phyloP scores from a whole-genome alignment of 2,797 vertebrate species.

The Lepus townsendii region DNA sequence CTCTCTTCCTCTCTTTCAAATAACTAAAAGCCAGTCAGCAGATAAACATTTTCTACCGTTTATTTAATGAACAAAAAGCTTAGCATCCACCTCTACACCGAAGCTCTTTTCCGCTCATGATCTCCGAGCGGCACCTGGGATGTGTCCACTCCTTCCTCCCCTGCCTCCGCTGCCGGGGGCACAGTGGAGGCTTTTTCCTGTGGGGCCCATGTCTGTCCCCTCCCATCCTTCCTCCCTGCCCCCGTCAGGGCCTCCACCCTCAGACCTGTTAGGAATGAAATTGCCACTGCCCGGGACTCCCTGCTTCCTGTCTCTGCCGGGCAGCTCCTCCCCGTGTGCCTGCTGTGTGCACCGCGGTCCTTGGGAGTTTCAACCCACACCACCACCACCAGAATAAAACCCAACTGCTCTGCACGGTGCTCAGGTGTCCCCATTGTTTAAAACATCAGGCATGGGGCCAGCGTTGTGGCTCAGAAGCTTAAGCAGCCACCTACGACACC shows the following conservation, averaged over 20 bases:
- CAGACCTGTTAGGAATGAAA: not conserved
- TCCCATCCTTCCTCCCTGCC: not conserved
- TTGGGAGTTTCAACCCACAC: not conserved
- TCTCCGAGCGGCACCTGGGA: not conserved
- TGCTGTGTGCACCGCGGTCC: not conserved
- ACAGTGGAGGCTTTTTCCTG: not conserved
- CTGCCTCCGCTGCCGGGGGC: not conserved
- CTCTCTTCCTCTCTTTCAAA: too few relatives aligned
- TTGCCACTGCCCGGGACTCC: not conserved
- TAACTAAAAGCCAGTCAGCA: too few relatives aligned
- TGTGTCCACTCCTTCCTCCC: not conserved
- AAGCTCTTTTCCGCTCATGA: not conserved
- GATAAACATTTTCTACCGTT: not conserved
- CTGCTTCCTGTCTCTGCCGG: not conserved
- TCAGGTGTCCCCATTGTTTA: too few relatives aligned
- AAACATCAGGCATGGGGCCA: too few relatives aligned
- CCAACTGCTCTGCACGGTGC: not conserved
- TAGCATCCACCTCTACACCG: not conserved
- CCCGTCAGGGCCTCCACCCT: not conserved
- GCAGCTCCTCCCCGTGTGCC: not conserved
- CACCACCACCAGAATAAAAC: not conserved
- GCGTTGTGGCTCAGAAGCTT: too few relatives aligned
- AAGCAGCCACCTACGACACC: too few relatives aligned
- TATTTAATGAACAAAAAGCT: not conserved
- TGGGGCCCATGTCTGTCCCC: not conserved